phyloP scores from a whole-genome alignment of 37 sponge, comb jelly and placozoan species.

The Aphrocallistes beatrix region DNA sequence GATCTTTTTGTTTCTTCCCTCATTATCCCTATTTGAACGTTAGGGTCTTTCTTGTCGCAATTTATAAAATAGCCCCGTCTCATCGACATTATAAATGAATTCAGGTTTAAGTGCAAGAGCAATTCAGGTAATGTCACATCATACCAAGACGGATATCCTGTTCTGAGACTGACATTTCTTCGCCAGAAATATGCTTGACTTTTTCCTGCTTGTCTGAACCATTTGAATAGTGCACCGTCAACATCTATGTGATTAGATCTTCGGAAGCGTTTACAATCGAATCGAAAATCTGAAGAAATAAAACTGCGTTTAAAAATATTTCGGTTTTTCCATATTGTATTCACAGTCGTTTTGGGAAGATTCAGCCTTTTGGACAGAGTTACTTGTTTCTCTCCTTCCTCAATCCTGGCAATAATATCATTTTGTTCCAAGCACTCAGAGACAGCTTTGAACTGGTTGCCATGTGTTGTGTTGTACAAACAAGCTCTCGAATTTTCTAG shows the following conservation, averaged over 20 bases:
- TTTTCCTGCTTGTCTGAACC: neutral
- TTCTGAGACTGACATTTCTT: slow-evolving; percentile 7
- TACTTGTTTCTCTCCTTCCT: neutral
- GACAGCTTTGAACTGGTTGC: neutral
- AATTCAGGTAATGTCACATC: neutral
- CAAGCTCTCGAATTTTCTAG: neutral
- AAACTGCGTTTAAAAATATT: too few species aligned
- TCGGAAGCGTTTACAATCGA: too few species aligned
- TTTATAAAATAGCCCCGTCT: neutral
- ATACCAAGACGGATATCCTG: neutral
- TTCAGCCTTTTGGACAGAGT: neutral
- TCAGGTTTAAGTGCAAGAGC: neutral
- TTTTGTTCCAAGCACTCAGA: neutral
- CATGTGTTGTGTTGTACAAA: neutral
- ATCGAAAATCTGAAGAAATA: too few species aligned
- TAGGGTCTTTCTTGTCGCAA: neutral
- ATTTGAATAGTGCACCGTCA: neutral
- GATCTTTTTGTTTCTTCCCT: neutral
- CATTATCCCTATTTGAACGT: neutral
- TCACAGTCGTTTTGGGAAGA: neutral
- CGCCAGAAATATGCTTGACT: neutral
- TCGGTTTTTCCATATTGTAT: too few species aligned
- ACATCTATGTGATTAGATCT: neutral
- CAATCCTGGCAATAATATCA: neutral
- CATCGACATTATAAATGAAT: neutral